Conservation (phyloP, 2,797 vertebrate species). For the Clarias laeviceps region DNA sequence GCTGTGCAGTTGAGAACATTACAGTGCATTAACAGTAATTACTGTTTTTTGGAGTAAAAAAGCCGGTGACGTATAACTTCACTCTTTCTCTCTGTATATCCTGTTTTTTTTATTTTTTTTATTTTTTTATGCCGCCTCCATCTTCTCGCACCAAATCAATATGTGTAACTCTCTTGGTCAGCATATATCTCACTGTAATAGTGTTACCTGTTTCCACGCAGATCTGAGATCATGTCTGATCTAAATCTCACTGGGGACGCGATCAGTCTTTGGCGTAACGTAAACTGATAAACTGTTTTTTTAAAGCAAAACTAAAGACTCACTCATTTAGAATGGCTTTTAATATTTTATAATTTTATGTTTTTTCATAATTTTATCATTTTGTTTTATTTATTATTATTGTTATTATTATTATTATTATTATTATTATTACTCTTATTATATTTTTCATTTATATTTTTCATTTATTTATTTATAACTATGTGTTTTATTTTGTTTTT, state of each 20-base stretch:
- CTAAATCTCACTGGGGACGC: neutral
- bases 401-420: no score
- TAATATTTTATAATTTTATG: no score
- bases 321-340: no score
- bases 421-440: no score
- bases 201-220: neutral
- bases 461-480: no score
- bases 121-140: no score
- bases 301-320: no score
- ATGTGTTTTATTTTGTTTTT: no score
- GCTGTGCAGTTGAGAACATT: constrained; percentile 13
- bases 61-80: neutral
- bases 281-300: neutral
- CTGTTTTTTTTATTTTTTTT: no score
- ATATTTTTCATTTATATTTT: no score
- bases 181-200: neutral
- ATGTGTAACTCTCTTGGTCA: neutral
- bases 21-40: constrained; percentile 30
- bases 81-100: neutral
- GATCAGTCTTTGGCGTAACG: neutral
- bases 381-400: no score
- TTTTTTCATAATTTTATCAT: no score
- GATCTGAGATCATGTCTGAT: neutral
- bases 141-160: neutral
- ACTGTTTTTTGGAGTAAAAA: constrained; percentile 32